Conservation (phyloP, 2,113 vertebrate genomes). For the Scatophagus argus region DNA sequence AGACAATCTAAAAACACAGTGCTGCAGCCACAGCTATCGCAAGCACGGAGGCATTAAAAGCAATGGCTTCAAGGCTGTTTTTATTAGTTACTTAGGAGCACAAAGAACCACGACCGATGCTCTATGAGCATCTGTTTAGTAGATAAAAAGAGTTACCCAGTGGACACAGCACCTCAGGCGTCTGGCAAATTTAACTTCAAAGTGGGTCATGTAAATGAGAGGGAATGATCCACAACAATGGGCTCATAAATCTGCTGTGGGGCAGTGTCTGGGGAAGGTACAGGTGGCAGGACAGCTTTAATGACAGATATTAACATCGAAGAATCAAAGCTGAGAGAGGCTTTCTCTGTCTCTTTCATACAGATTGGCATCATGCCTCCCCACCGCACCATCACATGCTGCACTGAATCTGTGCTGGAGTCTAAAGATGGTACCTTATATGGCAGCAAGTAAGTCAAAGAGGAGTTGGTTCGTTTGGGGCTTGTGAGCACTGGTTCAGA, state of each 20-base stretch:
- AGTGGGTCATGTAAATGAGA: slow-evolving; percentile 50
- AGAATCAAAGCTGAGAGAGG: slow-evolving; percentile 15
- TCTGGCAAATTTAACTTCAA: slow-evolving; percentile 49
- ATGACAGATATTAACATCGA: slow-evolving; percentile 14
- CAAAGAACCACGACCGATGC: neutral
- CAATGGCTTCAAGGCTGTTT: slow-evolving; percentile 6
- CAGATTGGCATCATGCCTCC: slow-evolving; percentile 23
- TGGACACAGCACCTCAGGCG: slow-evolving; percentile 26
- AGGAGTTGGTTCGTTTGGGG: slow-evolving; percentile 28
- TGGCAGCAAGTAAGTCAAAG: slow-evolving; percentile 53
- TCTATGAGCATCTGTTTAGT: slow-evolving; percentile 36
- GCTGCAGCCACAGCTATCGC: too few species aligned
- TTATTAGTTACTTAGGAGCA: slow-evolving; percentile 35
- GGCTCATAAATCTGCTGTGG: neutral
- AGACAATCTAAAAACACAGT: too few species aligned
- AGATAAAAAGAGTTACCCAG: slow-evolving; percentile 12
- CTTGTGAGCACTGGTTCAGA: slow-evolving; percentile 21
- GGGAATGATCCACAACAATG: slow-evolving; percentile 33
- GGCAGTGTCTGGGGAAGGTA: neutral
- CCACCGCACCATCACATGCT: slow-evolving; percentile 40
- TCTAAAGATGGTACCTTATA: slow-evolving; percentile 75
- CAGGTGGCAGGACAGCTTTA: slow-evolving; percentile 25
- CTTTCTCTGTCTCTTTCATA: slow-evolving; percentile 4
- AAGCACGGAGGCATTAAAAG: too few species aligned
- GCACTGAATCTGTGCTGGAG: slow-evolving; percentile 26